phyloP scores from a whole-genome alignment of 2,797 vertebrate species.

The Tragelaphus eurycerus region DNA sequence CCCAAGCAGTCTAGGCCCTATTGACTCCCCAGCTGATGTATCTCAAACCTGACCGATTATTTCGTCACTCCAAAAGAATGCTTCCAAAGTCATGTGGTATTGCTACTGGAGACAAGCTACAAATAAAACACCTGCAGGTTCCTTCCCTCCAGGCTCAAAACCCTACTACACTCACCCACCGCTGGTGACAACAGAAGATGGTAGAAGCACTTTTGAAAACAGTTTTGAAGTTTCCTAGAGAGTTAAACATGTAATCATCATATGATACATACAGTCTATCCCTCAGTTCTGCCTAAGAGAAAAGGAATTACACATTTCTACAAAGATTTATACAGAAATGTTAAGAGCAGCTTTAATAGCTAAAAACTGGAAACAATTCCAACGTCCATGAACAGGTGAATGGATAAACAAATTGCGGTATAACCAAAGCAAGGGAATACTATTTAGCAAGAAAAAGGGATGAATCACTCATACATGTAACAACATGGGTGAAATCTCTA shows the following conservation, averaged over 20 bases:
- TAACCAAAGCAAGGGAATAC: neutral
- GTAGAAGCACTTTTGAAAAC: neutral
- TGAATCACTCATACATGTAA: neutral
- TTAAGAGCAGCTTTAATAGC: neutral
- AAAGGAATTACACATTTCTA: neutral
- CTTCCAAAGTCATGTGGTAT: neutral
- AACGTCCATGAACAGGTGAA: neutral
- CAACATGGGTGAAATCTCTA: neutral
- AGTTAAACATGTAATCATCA: neutral
- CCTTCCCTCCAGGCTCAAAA: neutral
- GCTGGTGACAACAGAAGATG: neutral
- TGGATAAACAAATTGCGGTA: neutral
- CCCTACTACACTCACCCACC: neutral
- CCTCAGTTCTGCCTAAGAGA: neutral
- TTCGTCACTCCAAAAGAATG: neutral
- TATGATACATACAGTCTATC: neutral
- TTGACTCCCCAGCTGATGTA: neutral
- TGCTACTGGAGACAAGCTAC: neutral
- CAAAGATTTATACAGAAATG: neutral
- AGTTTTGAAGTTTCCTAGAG: neutral
- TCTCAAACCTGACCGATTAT: neutral
- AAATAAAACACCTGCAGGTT: neutral
- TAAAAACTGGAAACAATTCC: neutral
- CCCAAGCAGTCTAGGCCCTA: neutral
- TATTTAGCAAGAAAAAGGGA: neutral